Base-by-base conservation (phyloP, 2,113 vertebrate genomes). In the Terrapene triunguis region DNA sequence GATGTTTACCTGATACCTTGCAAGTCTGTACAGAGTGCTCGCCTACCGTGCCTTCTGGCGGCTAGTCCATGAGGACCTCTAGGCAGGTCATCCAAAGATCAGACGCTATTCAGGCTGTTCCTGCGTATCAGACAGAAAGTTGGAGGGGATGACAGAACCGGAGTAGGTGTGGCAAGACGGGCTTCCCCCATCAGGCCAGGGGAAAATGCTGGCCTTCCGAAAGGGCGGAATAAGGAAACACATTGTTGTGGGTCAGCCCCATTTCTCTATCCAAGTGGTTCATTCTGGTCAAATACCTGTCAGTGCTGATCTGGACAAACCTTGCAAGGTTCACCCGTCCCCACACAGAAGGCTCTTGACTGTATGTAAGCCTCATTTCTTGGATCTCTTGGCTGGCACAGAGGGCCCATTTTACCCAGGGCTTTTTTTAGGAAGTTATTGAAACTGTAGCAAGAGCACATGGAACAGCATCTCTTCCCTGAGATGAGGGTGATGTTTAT, bases 341-440 rank as follows among this genome's bases (percentile, higher is more conserved):
- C 51, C n/a, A 76, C 1, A 0, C 4, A 25, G 62, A 2, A 74
- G 6, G 0, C 1, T 9, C 38, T 65, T 79, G 85, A 84, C 72
- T 59, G 47, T 59, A 50, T 5, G 27, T 42, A n/a, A 14, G 76
- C 22, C 0, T 14, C 59, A 32, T 35, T 0, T 25, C 14, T 0
- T 0, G 55, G 74, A 42, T 13, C 69, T 72, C 84, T 76, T 54
- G 88, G 35, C 14, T 32, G 25, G 50, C 16, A 14, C 13, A 51
- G 0, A 16, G 7, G 1, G 50, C 80, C 47, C 50, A 51, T n/a
- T 19, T 74, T 69, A 69, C n/a, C 82, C 47, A 9, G 22, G 82
- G 80, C 35, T 42, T 74, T 38, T 82, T 80, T 54, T 85, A 14
- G 79, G 38, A 83, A 29, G 83, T 78, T 69, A 69, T 72, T 38